Conservation (phyloP, 1,140 invertebrate species). For the Neoseiulus cucumeris region DNA sequence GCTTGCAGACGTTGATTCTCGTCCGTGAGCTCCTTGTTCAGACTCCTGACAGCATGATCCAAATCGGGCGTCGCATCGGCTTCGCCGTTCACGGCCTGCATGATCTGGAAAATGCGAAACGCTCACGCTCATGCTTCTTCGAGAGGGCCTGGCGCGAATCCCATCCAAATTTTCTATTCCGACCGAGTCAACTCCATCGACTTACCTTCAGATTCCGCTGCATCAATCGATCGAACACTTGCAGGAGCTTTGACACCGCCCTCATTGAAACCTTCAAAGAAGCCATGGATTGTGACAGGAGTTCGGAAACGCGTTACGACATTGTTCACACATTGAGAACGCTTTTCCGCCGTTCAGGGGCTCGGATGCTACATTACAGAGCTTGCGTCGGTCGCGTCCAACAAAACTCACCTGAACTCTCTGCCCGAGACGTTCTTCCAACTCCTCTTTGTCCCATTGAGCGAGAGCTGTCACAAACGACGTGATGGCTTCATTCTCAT, state of each 20-base stretch:
- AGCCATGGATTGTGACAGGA: too few relatives aligned
- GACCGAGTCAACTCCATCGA: too few relatives aligned
- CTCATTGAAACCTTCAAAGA: constrained; percentile 33
- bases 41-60: constrained; percentile 56
- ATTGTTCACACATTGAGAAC: too few relatives aligned
- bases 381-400: background rate
- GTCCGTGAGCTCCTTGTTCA: constrained; percentile 61
- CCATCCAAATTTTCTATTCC: too few relatives aligned
- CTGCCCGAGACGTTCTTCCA: constrained; percentile 85
- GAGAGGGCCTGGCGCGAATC: background rate
- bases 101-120: constrained; percentile 32
- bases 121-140: background rate
- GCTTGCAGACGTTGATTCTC: constrained; percentile 79
- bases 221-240: constrained; percentile 81
- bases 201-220: constrained; percentile 63
- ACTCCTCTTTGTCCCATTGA: constrained; percentile 91
- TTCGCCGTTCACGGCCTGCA: constrained; percentile 62
- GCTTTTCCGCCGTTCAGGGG: too few relatives aligned
- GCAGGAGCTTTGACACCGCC: constrained; percentile 83
- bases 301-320: too few relatives aligned
- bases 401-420: constrained; percentile 41
- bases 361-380: too few relatives aligned
- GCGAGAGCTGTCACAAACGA: constrained; percentile 89
- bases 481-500: constrained; percentile 88
- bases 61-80: constrained; percentile 36